Evolutionary conservation across 2,113 vertebrate species (phyloP).

Genomic region (Scomber colias): DNA sequence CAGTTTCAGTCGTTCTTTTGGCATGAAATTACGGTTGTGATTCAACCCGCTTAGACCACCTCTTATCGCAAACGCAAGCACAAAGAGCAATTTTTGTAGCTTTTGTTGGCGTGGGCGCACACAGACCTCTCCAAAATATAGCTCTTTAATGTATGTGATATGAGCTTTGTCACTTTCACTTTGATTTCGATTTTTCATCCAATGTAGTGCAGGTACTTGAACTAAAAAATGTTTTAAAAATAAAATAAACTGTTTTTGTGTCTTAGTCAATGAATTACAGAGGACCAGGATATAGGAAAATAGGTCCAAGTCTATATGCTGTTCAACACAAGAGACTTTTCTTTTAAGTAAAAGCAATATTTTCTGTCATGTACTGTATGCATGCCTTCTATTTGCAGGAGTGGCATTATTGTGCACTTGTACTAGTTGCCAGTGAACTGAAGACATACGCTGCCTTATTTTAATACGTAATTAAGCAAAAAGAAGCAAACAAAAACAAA

Average conservation of each 20-base stretch:
- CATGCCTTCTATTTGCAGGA: neutral
- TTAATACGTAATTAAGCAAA: constrained; percentile 48
- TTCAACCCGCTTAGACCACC: constrained; percentile 6
- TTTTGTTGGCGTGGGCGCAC: constrained; percentile 6
- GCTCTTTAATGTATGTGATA: constrained; percentile 11
- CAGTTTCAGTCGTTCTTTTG: constrained; percentile 15
- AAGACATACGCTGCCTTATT: neutral
- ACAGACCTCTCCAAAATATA: neutral
- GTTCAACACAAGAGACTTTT: neutral
- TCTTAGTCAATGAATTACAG: no score
- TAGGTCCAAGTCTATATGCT: neutral
- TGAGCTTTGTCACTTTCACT: constrained; percentile 4
- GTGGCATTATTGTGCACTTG: neutral
- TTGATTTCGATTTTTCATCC: constrained; percentile 4
- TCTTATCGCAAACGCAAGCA: constrained; percentile 18
- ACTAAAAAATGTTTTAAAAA: no score
- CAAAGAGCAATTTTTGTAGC: constrained; percentile 30
- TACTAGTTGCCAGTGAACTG: neutral
- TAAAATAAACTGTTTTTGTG: no score
- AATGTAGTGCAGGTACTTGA: no score
- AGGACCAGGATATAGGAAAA: neutral
- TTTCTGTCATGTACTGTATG: neutral
- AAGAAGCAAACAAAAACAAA: neutral
- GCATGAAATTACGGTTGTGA: constrained; percentile 25
- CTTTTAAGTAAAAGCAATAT: neutral